Evolutionary conservation across 1,140 invertebrate genomes (phyloP), one percentile per base, ranked within the genome.

Genomic region (Parapsyche elsis): DNA sequence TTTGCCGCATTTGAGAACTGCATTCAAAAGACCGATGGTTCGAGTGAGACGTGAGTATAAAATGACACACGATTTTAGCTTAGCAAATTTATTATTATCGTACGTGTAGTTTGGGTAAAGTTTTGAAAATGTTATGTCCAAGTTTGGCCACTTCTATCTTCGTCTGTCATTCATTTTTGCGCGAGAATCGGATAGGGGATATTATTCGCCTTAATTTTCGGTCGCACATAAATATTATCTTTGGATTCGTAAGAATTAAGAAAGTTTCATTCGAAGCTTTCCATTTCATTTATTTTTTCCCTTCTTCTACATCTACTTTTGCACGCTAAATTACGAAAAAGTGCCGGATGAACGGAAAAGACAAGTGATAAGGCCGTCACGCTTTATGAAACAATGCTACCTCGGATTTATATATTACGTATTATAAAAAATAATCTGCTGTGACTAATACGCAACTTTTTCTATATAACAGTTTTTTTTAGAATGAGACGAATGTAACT

Each of bases 1-100:
- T n/a, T 90, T 91, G 86, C 90, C 90, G 9, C 90, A 91, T 80
- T 86, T 91, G 21, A 90, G 90, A 83, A 91, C 90, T 59, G 90
- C 90, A 49, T 88, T 91, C 85, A 90, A 90, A 44, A 87, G 90
- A 84, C 90, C 90, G 5, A 88, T 91, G 4, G 90, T 91, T 59
- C 87, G 90, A 86, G 90, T 91, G 5, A 86, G 90, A 88, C 90
- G 90, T 91, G 84, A 90, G 90, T 90, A 53, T 16, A 53, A 53
- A 38, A 38, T 38, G n/a, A n/a, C n/a, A 4, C 30, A 38, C 30
- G 2, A 38, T 38, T 38, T 38, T 7, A 7, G 7, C 30, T 38
- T 38, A 38, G 30, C 7, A 38, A 38, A 38, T 38, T 38, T 38
- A 38, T 7, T 38, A 7, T 38, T 38, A 38, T 38, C 1, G 30